Evolutionary conservation across 2,888 invertebrate genomes (phyloP), one percentile per base, ranked within the genome.

Genomic region (Stegophylla sp.): DNA sequence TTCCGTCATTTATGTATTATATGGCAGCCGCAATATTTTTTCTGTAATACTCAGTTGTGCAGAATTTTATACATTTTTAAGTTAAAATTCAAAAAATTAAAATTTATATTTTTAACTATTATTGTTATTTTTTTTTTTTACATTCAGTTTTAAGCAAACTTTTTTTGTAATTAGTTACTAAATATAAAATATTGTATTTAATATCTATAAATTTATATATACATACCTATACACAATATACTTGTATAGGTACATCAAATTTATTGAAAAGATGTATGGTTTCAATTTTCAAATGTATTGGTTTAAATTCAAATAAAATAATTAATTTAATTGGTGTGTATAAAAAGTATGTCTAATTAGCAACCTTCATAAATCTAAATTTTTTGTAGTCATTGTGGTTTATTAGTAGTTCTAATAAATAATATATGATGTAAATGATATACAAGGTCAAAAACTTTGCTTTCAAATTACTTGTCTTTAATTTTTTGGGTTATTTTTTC

Each of bases 281-380:
- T 66, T 66, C 3, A 63, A 75, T 9, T 76, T 66, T 66, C 3
- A 63, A 75, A n/a, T 75, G 51, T 75, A 75, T 64, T 74, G 15
- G 48, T 75, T 75, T 53, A 17, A 43, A 23, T 53, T 53, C 2
- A 53, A 76, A 66, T 76, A 76, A 76, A 66, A 41, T n/a, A 76
- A 26, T 66, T 66, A 51, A 66, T 53, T 53, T 15, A 74, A 51
- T 28, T 34, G 63, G 34, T 17, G 20, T 56, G 23, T 56, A 20
- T 41, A 34, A 34, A 5, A 34, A 34, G 7, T 34, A 3, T 34
- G 34, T 34, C 34, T 34, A 34, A 34, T 34, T 7, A 34, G 7
- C 34, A 5, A 7, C 34, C 34, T 34, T 5, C 7, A 34, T 34
- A 34, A 34, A 34, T 34, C 34, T n/a, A 34, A 34, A 34, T 34